Percentiles rank a stretch among this genome's conserved stretches.
Conservation (phyloP, 2,797 vertebrate genomes). For the Falco berigora region DNA sequence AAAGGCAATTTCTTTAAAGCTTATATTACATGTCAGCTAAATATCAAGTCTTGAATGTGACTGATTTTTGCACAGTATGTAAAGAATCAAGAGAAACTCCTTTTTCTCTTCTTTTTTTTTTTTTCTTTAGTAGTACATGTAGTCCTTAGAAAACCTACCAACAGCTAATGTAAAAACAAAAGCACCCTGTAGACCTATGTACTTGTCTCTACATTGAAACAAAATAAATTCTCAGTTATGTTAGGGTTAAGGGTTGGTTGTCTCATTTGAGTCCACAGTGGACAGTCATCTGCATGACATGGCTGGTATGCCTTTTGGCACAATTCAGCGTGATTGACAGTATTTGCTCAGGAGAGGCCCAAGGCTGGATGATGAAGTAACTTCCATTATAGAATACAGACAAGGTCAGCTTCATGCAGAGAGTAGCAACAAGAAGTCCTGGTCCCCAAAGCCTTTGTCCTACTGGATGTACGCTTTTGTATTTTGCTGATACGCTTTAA, state of each 20-base stretch:
- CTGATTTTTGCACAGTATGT: neutral
- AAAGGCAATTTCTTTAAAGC: neutral
- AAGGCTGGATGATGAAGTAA: conserved; percentile 47
- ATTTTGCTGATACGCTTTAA: conserved; percentile 36
- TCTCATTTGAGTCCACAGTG: neutral
- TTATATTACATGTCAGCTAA: neutral
- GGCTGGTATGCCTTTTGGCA: neutral
- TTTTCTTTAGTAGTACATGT: neutral
- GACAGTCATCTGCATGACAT: neutral
- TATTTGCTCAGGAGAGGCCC: neutral
- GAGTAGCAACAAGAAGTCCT: conserved; percentile 9
- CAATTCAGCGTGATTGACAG: neutral
- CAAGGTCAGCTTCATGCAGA: conserved; percentile 49
- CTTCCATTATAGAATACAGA: conserved; percentile 58
- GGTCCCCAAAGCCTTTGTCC: conserved; percentile 23
- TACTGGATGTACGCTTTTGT: neutral
- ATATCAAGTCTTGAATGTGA: neutral
- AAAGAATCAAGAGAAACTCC: neutral
- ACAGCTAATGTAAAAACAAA: neutral
- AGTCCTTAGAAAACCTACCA: neutral
- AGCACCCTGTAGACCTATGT: neutral
- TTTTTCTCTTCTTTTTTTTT: neutral
- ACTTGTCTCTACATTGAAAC: neutral
- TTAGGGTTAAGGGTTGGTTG: neutral
- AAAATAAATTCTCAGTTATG: conserved; percentile 14